phyloP scores from a whole-genome alignment of 2,888 invertebrate species.

The Himalopsyche anomala region DNA sequence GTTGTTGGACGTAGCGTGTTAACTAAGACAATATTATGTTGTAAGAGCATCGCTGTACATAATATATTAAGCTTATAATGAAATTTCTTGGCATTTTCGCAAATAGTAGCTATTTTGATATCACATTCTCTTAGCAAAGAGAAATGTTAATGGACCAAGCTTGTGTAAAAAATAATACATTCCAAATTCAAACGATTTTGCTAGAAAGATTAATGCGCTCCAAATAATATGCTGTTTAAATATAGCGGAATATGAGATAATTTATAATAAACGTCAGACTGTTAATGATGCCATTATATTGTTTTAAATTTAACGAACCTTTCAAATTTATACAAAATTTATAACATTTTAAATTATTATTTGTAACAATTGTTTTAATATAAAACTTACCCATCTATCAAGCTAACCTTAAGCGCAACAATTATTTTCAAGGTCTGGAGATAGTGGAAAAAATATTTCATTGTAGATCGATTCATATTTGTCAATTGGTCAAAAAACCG shows the following conservation, averaged over 20 bases:
- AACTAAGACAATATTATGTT: conserved; percentile 1
- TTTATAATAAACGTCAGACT: too few species aligned
- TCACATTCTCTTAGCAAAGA: conserved; percentile 29
- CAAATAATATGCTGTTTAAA: background rate
- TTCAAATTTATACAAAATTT: too few species aligned
- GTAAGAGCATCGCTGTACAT: background rate
- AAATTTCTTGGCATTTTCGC: conserved; percentile 42
- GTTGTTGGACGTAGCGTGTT: background rate
- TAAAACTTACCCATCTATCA: too few species aligned
- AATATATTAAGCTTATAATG: conserved; percentile 31
- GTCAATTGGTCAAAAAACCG: too few species aligned
- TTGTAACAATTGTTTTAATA: too few species aligned
- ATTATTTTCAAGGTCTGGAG: too few species aligned
- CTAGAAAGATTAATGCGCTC: conserved; percentile 13
- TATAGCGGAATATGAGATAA: background rate
- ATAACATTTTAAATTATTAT: too few species aligned
- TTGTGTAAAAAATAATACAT: conserved; percentile 2
- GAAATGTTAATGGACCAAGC: conserved; percentile 20
- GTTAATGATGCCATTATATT: too few species aligned
- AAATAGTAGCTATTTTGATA: conserved; percentile 38
- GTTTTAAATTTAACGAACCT: too few species aligned
- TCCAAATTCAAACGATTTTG: background rate
- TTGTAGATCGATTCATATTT: too few species aligned
- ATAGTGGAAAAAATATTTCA: too few species aligned
- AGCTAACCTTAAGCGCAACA: too few species aligned